Conservation (phyloP, 1,140 invertebrate genomes). For the Manduca sexta region DNA sequence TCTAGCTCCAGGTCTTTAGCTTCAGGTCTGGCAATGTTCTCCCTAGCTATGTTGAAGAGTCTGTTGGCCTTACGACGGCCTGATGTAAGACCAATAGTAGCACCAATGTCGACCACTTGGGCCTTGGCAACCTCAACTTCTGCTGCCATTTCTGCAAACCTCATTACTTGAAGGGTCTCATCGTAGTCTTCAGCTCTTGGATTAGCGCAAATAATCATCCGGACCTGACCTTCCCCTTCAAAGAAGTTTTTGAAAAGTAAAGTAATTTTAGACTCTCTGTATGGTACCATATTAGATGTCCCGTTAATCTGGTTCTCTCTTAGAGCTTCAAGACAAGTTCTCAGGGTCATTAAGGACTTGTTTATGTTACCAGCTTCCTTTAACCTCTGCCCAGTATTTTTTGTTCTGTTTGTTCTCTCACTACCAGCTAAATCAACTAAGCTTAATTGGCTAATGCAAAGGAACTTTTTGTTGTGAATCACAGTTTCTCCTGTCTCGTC, state of each 20-base stretch:
- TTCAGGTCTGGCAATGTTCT: conserved; percentile 75
- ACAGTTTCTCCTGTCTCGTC: conserved; percentile 79
- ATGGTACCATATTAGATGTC: conserved; percentile 86
- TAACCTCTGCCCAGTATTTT: conserved; percentile 82
- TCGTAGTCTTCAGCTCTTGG: conserved; percentile 94
- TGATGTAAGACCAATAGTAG: conserved; percentile 73
- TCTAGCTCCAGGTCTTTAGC: conserved; percentile 77
- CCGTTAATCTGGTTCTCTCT: conserved; percentile 90
- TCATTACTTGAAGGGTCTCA: conserved; percentile 96
- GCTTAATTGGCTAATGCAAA: conserved; percentile 88
- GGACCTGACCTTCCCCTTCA: conserved; percentile 95
- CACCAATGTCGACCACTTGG: conserved; percentile 74
- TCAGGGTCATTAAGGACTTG: conserved; percentile 71
- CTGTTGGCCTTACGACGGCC: conserved; percentile 86
- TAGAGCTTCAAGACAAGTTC: conserved; percentile 91
- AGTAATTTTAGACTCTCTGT: conserved; percentile 95
- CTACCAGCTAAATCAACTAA: conserved; percentile 97
- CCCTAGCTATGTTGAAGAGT: conserved; percentile 74
- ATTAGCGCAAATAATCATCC: conserved; percentile 98
- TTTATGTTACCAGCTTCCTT: conserved; percentile 83
- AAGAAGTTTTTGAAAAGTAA: conserved; percentile 99
- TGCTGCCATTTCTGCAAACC: conserved; percentile 96
- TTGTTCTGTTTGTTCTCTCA: conserved; percentile 90
- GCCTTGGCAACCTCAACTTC: conserved; percentile 90
- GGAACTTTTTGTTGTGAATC: conserved; percentile 78